Base-by-base conservation (phyloP, 2,888 invertebrate genomes). In the Trisateles emortualis region DNA sequence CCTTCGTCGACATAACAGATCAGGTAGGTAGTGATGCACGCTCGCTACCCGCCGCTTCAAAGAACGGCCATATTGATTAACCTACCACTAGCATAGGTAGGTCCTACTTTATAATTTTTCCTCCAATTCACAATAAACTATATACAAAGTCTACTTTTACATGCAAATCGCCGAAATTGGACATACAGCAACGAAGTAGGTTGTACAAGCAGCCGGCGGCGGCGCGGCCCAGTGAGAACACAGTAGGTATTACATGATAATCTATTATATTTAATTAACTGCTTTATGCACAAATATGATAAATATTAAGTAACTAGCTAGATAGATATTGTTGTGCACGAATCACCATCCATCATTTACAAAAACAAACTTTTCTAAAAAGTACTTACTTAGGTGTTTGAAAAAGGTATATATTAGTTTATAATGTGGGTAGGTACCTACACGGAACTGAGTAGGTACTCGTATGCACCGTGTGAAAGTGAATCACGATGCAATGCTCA, bases 281-380 rank as follows among this genome's bases (percentile, higher is more conserved):
- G 39, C 9, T 36, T n/a, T 39, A 39, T 13, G 19, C 39, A 22
- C 10, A 36, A 14, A 33, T 33, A 32, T 22, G 22, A 22, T 22
- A 22, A 22, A 22, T n/a, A n/a, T n/a, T n/a, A 22, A 5, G 22
- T 22, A 22, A 22, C 5, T 3, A 22, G 2, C 2, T 22, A 22
- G 2, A 19, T 5, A 19, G 5, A 19, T 19, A 19, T 11, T 39
- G 39, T 30, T 42, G 42, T 42, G 30, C 42, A 30, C 40, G 29
- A 41, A 41, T 29, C 42, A 42, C 30, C 29, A 42, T 39, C 24
- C n/a, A n/a, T 11, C 10, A 40, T 13, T 40, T 40, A 26, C 24
- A 26, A 40, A 26, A n/a, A n/a, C n/a, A n/a, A n/a, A n/a, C n/a
- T n/a, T n/a, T n/a, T n/a, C n/a, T n/a, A n/a, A n/a, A n/a, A n/a